phyloP scores from a whole-genome alignment of 2,888 invertebrate genomes.

The Agonum fuliginosum region DNA sequence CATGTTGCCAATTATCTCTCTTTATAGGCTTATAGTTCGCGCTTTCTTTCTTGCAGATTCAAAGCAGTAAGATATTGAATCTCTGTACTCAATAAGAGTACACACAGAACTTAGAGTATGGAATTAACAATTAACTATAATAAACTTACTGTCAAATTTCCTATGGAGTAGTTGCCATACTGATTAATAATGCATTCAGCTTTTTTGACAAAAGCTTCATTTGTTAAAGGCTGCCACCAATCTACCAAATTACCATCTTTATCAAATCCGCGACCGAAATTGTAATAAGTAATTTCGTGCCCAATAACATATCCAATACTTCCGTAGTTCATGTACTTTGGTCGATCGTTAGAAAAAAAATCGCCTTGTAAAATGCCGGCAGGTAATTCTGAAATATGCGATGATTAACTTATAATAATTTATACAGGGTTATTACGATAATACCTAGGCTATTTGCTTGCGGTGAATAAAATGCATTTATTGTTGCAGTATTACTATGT shows the following conservation, averaged over 20 bases:
- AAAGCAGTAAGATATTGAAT: not conserved
- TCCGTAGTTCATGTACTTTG: slow-evolving; percentile 93
- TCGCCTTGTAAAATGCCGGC: slow-evolving; percentile 94
- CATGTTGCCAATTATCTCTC: too few species aligned
- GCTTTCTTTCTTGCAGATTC: too few species aligned
- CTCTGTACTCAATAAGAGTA: not conserved
- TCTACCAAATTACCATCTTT: slow-evolving; percentile 92
- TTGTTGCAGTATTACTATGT: slow-evolving; percentile 88
- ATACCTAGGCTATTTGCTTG: slow-evolving; percentile 91
- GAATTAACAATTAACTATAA: slow-evolving; percentile 58
- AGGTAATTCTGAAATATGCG: slow-evolving; percentile 84
- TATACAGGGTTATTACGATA: not conserved
- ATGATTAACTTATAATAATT: not conserved
- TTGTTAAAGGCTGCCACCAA: slow-evolving; percentile 93
- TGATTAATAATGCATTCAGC: slow-evolving; percentile 95
- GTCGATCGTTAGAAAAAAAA: slow-evolving; percentile 91
- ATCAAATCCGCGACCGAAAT: slow-evolving; percentile 94
- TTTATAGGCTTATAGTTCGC: too few species aligned
- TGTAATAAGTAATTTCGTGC: slow-evolving; percentile 94
- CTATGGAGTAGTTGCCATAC: slow-evolving; percentile 92
- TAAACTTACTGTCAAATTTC: slow-evolving; percentile 84
- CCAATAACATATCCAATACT: slow-evolving; percentile 94
- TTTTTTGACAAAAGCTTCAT: slow-evolving; percentile 86
- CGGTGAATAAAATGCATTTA: slow-evolving; percentile 90
- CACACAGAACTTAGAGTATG: not conserved